phyloP scores from a whole-genome alignment of 2,797 vertebrate genomes.

The Chaunax sp. region DNA sequence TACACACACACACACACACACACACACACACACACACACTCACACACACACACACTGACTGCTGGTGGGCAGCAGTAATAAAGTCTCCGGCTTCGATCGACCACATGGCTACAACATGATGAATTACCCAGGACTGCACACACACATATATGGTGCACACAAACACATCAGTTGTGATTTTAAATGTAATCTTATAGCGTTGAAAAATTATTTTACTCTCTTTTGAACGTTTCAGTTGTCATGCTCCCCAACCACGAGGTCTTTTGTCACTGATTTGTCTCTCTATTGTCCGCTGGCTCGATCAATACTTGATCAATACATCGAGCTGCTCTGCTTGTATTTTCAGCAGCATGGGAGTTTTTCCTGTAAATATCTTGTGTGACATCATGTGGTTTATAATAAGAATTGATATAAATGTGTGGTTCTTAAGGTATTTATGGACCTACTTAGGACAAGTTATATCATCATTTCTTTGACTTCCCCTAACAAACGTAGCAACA shows the following conservation, averaged over 20 bases:
- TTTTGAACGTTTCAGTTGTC: background rate
- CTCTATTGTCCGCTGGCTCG: conserved; percentile 1
- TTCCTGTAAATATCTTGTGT: conserved; percentile 38
- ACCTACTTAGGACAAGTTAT: conserved; percentile 20
- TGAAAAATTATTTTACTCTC: background rate
- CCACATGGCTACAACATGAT: conserved; percentile 52
- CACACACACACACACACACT: conserved; percentile 13
- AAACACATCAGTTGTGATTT: background rate
- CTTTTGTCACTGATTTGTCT: conserved; percentile 8
- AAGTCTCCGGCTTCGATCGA: no score
- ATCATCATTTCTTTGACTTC: conserved; percentile 30
- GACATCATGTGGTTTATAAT: conserved; percentile 39
- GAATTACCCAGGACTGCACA: conserved; percentile 33
- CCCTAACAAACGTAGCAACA: conserved; percentile 20
- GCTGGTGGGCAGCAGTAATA: conserved; percentile 56
- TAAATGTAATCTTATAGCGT: background rate
- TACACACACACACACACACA: conserved; percentile 16
- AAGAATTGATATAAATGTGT: conserved; percentile 27
- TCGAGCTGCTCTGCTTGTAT: conserved; percentile 20
- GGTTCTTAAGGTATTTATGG: conserved; percentile 46
- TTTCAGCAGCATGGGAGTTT: conserved; percentile 25
- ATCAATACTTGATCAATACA: conserved; percentile 26
- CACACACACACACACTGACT: conserved; percentile 20
- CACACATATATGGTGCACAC: background rate
- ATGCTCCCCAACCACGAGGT: background rate